phyloP scores from a whole-genome alignment of 2,888 invertebrate species.

The Leucophenga montana region DNA sequence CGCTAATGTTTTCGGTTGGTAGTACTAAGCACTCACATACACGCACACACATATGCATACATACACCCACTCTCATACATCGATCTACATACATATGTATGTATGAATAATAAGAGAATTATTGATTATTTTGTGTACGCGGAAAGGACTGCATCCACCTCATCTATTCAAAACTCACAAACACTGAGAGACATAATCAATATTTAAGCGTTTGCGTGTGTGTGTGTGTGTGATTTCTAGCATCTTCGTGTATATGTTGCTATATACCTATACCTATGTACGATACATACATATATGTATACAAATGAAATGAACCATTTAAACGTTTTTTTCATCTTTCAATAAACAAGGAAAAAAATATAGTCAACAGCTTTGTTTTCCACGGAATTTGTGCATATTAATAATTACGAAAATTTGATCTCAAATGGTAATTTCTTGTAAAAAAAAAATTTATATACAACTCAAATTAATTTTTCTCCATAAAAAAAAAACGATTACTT shows the following conservation, averaged over 20 bases:
- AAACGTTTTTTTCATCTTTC: no score
- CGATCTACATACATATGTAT: no score
- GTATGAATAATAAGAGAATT: conserved; percentile 7
- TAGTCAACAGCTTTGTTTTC: conserved; percentile 29
- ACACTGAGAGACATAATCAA: no score
- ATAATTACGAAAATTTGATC: conserved; percentile 47
- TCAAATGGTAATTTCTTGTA: conserved; percentile 57
- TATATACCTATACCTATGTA: conserved; percentile 37
- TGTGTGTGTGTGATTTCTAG: neutral
- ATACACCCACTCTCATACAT: neutral
- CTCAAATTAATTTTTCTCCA: neutral
- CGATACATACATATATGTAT: conserved; percentile 37
- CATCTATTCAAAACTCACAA: no score
- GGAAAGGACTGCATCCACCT: no score
- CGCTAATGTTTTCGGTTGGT: conserved; percentile 17
- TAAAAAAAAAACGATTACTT: neutral
- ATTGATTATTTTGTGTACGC: conserved; percentile 5
- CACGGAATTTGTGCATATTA: conserved; percentile 40
- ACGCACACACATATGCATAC: neutral
- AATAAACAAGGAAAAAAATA: conserved; percentile 2
- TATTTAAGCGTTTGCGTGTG: no score
- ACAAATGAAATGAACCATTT: neutral
- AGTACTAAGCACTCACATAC: conserved; percentile 12
- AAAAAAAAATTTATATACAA: conserved; percentile 24
- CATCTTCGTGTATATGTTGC: conserved; percentile 44